These are phyloP conservation scores for Eilema griseolum DNA, from an alignment of 2,888 invertebrate genomes.

Conservation along the genomic window DNA sequence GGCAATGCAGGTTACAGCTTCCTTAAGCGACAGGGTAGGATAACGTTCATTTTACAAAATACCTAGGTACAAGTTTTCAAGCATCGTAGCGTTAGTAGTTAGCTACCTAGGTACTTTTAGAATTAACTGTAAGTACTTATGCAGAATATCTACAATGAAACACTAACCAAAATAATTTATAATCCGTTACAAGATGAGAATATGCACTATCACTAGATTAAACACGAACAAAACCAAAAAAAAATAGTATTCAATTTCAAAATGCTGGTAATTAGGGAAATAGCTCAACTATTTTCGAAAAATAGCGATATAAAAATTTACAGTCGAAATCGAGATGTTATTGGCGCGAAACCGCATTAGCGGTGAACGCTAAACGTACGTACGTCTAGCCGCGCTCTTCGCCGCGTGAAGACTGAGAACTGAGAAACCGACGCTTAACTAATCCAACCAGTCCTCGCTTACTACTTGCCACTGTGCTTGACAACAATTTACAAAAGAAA, in stretches of 20 bases:
- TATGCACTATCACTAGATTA: conserved; percentile 22
- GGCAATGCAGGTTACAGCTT: background rate
- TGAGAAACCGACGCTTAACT: conserved; percentile 31
- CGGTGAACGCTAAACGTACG: conserved; percentile 52
- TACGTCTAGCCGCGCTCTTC: conserved; percentile 71
- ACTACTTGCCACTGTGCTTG: conserved; percentile 8
- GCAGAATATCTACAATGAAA: conserved; percentile 5
- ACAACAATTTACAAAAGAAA: conserved; percentile 41
- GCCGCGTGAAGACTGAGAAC: conserved; percentile 65
- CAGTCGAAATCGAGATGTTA: conserved; percentile 47
- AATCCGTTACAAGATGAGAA: conserved; percentile 13
- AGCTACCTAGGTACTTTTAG: background rate
- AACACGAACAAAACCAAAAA: conserved; percentile 35
- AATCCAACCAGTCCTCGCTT: conserved; percentile 16
- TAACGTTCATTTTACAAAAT: background rate
- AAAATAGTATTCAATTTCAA: conserved; percentile 23
- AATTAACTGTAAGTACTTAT: conserved; percentile 5
- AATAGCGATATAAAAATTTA: conserved; percentile 24
- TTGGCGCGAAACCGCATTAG: conserved; percentile 62
- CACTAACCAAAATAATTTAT: conserved; percentile 14
- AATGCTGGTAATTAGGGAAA: conserved; percentile 43
- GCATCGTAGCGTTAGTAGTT: background rate
- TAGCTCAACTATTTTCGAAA: conserved; percentile 3
- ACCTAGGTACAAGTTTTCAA: conserved; percentile 4
- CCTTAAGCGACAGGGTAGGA: background rate